phyloP scores from a whole-genome alignment of 2,888 invertebrate genomes.

The Protonemura montana region DNA sequence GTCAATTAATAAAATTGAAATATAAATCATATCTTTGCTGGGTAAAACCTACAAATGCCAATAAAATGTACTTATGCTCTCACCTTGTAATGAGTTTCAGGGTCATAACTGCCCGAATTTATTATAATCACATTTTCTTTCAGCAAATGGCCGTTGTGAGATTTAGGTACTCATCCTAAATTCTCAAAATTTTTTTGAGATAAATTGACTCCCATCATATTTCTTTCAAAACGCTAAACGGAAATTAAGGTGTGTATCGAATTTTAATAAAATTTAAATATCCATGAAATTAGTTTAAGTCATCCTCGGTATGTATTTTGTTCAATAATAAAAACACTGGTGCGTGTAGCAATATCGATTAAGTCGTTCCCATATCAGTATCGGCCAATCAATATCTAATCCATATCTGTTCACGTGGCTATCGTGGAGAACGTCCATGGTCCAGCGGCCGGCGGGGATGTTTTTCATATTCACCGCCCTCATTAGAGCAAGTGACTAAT shows the following conservation, averaged over 20 bases:
- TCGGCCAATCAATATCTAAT: background rate
- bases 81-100: too few species aligned
- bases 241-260: background rate
- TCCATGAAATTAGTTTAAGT: background rate
- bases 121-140: background rate
- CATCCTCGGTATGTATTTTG: background rate
- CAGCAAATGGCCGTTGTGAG: background rate
- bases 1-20: background rate
- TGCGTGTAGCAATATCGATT: background rate
- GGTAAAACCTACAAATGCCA: background rate
- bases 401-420: background rate
- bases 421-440: background rate
- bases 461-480: background rate
- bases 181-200: background rate
- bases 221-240: background rate
- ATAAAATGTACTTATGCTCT: background rate
- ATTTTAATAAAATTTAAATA: slow-evolving; percentile 7
- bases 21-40: background rate
- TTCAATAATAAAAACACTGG: background rate
- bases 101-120: too few species aligned
- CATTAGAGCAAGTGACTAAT: slow-evolving; percentile 38
- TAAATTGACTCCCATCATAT: background rate
- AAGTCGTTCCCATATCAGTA: background rate
- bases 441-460: background rate
- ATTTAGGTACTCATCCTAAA: background rate